Conservation (phyloP, 2,888 invertebrate species). For the Malthinus flaveolus region DNA sequence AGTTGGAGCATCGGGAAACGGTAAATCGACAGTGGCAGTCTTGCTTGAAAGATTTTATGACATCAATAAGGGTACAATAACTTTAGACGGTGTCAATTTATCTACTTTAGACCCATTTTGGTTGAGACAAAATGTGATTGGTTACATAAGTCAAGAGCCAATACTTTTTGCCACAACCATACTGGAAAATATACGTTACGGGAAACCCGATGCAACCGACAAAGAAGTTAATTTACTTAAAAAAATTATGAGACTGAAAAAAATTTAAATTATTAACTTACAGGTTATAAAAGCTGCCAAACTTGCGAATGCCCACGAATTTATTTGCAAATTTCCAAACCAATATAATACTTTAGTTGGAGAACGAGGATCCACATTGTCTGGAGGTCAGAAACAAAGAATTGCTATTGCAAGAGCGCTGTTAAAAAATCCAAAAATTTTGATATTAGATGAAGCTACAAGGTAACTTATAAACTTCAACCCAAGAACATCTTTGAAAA, state of each 20-base stretch:
- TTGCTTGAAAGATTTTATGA: constrained; percentile 91
- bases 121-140: constrained; percentile 82
- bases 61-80: constrained; percentile 69
- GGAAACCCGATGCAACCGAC: constrained; percentile 70
- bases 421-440: constrained; percentile 84
- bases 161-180: constrained; percentile 90
- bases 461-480: constrained; percentile 59
- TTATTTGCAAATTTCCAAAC: constrained; percentile 78
- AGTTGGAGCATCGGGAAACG: constrained; percentile 92
- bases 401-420: constrained; percentile 94
- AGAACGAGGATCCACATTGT: constrained; percentile 88
- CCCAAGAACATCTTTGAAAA: neutral
- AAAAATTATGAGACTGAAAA: neutral
- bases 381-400: constrained; percentile 94
- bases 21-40: constrained; percentile 91
- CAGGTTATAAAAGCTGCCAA: constrained; percentile 79
- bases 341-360: constrained; percentile 87
- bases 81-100: constrained; percentile 76
- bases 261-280: constrained; percentile 21
- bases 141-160: constrained; percentile 93
- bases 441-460: constrained; percentile 94
- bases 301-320: constrained; percentile 91
- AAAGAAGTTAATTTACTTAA: constrained; percentile 60
- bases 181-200: constrained; percentile 93
- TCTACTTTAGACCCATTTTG: constrained; percentile 75